Evolutionary conservation across 1,140 invertebrate genomes (phyloP).

Genomic region (Palaemon carinicauda): DNA sequence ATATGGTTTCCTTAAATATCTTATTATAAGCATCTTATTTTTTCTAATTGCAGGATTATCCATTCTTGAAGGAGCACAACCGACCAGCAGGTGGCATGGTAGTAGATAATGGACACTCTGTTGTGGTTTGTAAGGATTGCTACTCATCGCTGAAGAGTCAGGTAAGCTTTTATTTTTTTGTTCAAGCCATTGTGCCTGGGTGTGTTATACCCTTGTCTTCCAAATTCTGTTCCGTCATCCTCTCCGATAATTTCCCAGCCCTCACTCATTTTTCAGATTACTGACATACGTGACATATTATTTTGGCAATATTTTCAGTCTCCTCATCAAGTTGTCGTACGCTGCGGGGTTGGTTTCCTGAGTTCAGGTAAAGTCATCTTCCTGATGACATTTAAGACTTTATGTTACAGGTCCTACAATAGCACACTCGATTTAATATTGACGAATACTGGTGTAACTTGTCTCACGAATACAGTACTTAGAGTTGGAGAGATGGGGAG

Average conservation of each 20-base stretch:
- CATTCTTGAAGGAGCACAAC: conserved; percentile 76
- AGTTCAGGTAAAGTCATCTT: conserved; percentile 41
- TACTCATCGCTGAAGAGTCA: conserved; percentile 83
- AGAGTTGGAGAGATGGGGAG: conserved; percentile 87
- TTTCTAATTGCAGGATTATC: conserved; percentile 66
- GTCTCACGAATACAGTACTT: conserved; percentile 71
- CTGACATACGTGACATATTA: conserved; percentile 40
- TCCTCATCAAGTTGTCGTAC: conserved; percentile 30
- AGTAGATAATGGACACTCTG: conserved; percentile 88
- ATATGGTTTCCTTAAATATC: background rate
- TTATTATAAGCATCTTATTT: background rate
- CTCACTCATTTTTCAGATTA: conserved; percentile 20
- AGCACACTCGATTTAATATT: background rate
- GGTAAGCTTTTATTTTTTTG: conserved; percentile 49
- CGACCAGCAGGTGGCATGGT: conserved; percentile 83
- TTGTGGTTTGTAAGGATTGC: conserved; percentile 91
- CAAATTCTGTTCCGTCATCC: background rate
- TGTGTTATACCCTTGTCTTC: background rate
- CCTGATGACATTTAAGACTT: conserved; percentile 32
- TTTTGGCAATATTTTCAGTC: conserved; percentile 50
- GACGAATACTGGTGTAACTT: conserved; percentile 47
- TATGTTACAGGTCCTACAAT: conserved; percentile 33
- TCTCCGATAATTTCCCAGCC: background rate
- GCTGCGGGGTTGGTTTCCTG: conserved; percentile 35
- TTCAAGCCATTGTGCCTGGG: background rate